Conservation (phyloP, 2,797 vertebrate species). For the Australoheros facetus region DNA sequence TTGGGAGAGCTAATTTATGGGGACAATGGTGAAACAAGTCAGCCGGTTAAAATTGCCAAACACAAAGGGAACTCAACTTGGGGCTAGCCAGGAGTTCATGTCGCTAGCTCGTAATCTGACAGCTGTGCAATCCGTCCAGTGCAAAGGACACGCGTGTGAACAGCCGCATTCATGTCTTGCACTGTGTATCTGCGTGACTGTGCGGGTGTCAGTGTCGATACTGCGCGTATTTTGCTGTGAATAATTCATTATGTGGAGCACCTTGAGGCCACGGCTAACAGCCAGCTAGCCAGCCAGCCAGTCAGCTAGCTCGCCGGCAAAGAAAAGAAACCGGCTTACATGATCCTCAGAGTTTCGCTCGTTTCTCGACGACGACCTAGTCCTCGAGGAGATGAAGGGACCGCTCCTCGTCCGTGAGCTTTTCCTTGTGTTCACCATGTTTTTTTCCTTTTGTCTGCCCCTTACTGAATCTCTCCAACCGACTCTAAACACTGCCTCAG, state of each 20-base stretch:
- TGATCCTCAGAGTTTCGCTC: constrained; percentile 80
- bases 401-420: constrained; percentile 79
- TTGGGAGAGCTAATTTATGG: not conserved
- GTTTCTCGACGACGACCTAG: constrained; percentile 81
- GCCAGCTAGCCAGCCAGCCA: constrained; percentile 57
- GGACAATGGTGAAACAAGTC: constrained; percentile 61
- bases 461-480: constrained; percentile 68
- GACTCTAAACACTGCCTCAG: constrained; percentile 80
- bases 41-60: constrained; percentile 67
- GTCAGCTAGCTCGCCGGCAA: constrained; percentile 71
- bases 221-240: constrained; percentile 7
- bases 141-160: not conserved
- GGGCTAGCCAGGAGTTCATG: constrained; percentile 64
- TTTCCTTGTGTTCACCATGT: constrained; percentile 95
- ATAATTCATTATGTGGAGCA: constrained; percentile 42
- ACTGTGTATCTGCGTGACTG: constrained; percentile 1
- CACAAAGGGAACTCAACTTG: constrained; percentile 86
- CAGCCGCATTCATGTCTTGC: not conserved
- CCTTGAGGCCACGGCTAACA: constrained; percentile 69
- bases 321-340: constrained; percentile 80
- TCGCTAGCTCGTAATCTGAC: constrained; percentile 57
- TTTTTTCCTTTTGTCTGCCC: constrained; percentile 62
- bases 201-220: constrained; percentile 57
- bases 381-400: constrained; percentile 84
- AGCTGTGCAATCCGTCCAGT: constrained; percentile 24